A percentile compares a stretch with the other conserved stretches of the same genome.
phyloP scores from a whole-genome alignment of 2,113 vertebrate species.

The Campylorhamphus procurvoides region DNA sequence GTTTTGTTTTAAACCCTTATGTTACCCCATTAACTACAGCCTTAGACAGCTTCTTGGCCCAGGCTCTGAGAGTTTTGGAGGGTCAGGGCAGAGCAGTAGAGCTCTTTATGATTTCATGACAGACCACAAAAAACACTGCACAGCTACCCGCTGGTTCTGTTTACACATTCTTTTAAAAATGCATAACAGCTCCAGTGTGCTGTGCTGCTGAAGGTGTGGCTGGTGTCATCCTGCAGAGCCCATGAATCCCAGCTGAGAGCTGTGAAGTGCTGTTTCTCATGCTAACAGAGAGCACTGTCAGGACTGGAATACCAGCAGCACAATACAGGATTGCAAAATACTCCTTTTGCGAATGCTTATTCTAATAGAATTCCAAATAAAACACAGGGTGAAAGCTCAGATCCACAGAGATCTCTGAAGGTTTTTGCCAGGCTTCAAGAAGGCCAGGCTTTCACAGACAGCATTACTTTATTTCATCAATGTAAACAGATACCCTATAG shows the following conservation, averaged over 20 bases:
- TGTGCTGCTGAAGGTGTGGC: background rate
- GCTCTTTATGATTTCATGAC: slow-evolving; percentile 43
- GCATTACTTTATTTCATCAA: background rate
- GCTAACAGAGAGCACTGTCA: background rate
- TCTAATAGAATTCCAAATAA: background rate
- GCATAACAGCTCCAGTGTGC: background rate
- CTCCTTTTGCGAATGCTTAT: rapidly evolving
- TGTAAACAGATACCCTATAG: background rate
- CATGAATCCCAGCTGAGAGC: background rate
- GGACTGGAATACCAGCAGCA: background rate
- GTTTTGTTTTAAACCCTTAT: slow-evolving; percentile 17
- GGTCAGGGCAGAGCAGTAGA: background rate
- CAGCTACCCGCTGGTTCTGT: slow-evolving; percentile 30
- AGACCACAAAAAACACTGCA: slow-evolving; percentile 38
- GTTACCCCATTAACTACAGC: slow-evolving; percentile 25
- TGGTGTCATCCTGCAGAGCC: background rate
- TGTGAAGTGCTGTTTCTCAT: background rate
- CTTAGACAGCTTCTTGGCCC: slow-evolving; percentile 55
- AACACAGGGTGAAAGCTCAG: background rate
- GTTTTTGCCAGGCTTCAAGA: background rate
- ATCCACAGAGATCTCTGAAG: background rate
- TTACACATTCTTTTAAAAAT: slow-evolving; percentile 27
- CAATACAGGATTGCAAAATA: background rate
- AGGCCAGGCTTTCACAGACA: background rate
- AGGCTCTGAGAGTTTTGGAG: background rate